Evolutionary conservation across 2,888 invertebrate species (phyloP), one percentile per base, ranked within the genome.

Genomic region (Drosophila peninsularis): DNA sequence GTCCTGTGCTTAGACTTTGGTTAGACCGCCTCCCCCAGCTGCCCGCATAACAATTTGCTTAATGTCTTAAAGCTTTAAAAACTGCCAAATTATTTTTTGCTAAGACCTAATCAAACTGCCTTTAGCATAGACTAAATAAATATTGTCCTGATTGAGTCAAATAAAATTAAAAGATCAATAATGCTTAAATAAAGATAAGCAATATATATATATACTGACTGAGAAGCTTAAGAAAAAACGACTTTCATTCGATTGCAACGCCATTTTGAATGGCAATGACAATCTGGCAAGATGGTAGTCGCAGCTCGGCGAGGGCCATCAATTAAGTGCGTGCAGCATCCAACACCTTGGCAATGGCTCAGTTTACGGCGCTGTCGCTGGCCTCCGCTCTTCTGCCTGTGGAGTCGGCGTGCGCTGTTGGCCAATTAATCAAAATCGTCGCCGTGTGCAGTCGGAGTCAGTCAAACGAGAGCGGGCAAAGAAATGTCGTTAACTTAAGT

Each of bases 401-500:
- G 80, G 80, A 69, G 81, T 63, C 54, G 45, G 52, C 64, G 65
- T 50, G 66, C 56, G 58, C 67, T 78, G 76, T 75, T 75, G 82
- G 80, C 76, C 90, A 90, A 90, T 92, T 92, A 92, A 91, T 92
- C 91, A 92, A 91, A 92, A 90, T 90, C 88, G 87, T 84, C 88
- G 85, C 82, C 80, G 90, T 89, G 88, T 91, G 90, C 78, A 90
- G 84, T 78, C 82, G 77, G 81, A 87, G 75, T 82, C 86, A 80
- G 75, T 86, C 78, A 79, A 75, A 82, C 75, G 68, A 73, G 79
- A 72, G 79, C 80, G 62, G 76, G 75, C 79, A 80, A 88, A 82
- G 85, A 91, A 90, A 91, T 91, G 91, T 92, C 92, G 91, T 92
- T 92, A 92, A 92, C 92, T 92, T 92, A 92, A 92, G 92, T 92